Base-by-base conservation (phyloP, 53 echinoderm and acorn worm species). In the Apostichopus leukothele region DNA sequence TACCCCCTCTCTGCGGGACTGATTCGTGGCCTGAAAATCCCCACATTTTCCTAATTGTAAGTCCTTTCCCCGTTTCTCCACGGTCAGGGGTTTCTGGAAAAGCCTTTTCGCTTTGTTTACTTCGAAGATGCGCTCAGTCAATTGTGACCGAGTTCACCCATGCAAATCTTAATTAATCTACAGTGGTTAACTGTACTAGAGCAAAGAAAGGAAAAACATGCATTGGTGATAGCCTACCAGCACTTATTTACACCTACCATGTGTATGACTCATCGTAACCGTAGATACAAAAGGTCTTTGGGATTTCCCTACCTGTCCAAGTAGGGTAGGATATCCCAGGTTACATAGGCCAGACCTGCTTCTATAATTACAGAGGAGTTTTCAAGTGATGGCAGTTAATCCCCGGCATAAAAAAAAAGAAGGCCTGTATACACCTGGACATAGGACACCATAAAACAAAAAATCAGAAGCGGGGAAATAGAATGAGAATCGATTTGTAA, bases 81-180 rank as follows among this genome's bases (percentile, higher is more conserved):
- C 39, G 39, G 81, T 54, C 81, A 81, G 39, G 11, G n/a, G 53
- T 22, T n/a, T 51, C 22, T 71, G 0, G 21, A 59, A 22, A 22
- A 5, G 20, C 55, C 4, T 79, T 16, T 53, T 12, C 54, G 19
- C 16, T 22, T 81, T 81, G 81, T 81, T 81, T 60, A 81, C 81
- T 20, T 20, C 22, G 21, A 85, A 50, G 85, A 85, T 67, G 85
- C 67, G 68, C 85, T 85, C 68, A 66, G 66, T 67, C 85, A 67
- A 67, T 66, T 39, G 85, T 67, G 85, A 85, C 85, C 67, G 67
- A 54, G 68, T n/a, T 66, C 66, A 60, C 50, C 39, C 6, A 25
- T 16, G 50, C 18, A 21, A 67, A 85, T 16, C 85, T 66, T 85
- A 85, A 85, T 85, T 85, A 85, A 85, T 85, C 85, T 66, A 57